These are phyloP conservation scores for Aradus depressus DNA, from an alignment of 2,888 invertebrate species.

Conservation along the genomic window DNA sequence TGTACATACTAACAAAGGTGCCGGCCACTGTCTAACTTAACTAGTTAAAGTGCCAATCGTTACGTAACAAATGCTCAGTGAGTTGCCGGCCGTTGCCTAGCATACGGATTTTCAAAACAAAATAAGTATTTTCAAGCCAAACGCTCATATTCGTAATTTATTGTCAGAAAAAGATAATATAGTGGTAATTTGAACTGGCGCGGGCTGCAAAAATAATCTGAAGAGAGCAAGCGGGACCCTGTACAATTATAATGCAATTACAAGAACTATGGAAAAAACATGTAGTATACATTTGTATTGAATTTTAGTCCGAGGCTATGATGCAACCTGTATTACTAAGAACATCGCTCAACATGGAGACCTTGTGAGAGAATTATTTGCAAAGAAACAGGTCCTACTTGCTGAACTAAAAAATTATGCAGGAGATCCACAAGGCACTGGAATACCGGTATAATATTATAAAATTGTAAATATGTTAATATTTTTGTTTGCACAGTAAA, in stretches of 20 bases:
- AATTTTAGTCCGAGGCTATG: constrained; percentile 45
- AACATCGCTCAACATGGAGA: constrained; percentile 45
- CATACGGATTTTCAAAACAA: too few species aligned
- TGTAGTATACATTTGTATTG: constrained; percentile 6
- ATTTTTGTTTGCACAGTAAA: not conserved
- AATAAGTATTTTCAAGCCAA: too few species aligned
- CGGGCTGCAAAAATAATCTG: not conserved
- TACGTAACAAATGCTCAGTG: too few species aligned
- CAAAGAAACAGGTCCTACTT: constrained; percentile 66
- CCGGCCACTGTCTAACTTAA: too few species aligned
- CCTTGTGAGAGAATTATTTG: constrained; percentile 64
- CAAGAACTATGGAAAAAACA: not conserved
- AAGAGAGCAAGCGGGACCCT: not conserved
- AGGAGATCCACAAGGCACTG: constrained; percentile 38
- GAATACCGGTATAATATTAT: constrained; percentile 31
- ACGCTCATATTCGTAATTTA: too few species aligned
- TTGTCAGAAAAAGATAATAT: too few species aligned
- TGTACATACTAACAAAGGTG: too few species aligned
- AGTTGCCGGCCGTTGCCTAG: too few species aligned
- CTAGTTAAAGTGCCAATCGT: too few species aligned
- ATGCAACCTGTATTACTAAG: constrained; percentile 30
- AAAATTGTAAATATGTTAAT: not conserved
- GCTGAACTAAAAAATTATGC: constrained; percentile 74
- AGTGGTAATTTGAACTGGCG: too few species aligned
- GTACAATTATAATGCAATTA: too few species aligned